Conservation (phyloP, 2,113 vertebrate genomes). For the Platanista minor region DNA sequence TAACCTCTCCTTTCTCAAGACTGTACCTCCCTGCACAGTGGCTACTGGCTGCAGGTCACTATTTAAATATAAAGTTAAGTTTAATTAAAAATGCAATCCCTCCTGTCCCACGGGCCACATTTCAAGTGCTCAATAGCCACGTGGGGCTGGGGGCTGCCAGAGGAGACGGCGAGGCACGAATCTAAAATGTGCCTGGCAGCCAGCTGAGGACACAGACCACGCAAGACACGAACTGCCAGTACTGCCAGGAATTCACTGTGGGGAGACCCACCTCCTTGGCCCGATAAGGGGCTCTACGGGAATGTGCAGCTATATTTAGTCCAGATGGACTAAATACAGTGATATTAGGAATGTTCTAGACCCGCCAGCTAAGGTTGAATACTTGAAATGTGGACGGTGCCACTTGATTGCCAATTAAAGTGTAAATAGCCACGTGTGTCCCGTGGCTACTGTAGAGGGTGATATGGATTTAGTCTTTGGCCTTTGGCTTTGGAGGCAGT, state of each 20-base stretch:
- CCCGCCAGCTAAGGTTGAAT: background rate
- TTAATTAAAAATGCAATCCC: too few relatives aligned
- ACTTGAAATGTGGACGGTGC: background rate
- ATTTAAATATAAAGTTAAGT: background rate
- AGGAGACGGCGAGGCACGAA: rapidly evolving
- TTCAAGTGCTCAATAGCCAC: background rate
- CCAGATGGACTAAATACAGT: background rate
- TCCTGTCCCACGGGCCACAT: too few relatives aligned
- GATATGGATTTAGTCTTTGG: background rate
- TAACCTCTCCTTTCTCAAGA: background rate
- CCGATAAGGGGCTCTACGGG: background rate
- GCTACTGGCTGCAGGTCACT: background rate
- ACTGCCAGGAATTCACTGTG: rapidly evolving
- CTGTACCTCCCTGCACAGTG: background rate
- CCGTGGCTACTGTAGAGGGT: background rate
- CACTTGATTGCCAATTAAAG: background rate
- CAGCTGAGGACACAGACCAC: background rate
- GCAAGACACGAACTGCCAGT: background rate
- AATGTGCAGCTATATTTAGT: background rate
- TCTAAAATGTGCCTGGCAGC: rapidly evolving
- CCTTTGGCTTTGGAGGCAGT: background rate
- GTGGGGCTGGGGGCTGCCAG: background rate
- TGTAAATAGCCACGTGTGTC: background rate
- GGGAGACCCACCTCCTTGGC: background rate
- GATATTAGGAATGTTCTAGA: background rate